Evolutionary conservation across 2,113 vertebrate genomes (phyloP), one percentile per base, ranked within the genome.

Genomic region (Rhinolophus ferrumequinum): DNA sequence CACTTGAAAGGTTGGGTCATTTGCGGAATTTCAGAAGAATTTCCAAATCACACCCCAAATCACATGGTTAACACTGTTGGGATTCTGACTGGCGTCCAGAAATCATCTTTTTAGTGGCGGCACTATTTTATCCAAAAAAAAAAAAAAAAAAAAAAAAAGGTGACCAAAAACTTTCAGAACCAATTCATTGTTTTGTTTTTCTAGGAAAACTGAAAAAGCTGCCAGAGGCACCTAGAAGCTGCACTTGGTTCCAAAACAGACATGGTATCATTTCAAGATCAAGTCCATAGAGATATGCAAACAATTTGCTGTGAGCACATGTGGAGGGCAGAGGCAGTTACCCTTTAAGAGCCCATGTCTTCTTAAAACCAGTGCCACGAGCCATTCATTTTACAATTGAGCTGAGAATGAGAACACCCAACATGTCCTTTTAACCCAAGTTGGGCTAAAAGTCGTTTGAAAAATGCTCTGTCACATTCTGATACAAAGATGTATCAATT

Each of bases 251-350:
- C 66, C 35, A 73, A 80, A 93, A 67, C 11, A 72, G 44, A 58
- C 88, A 15, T 66, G 52, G 76, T 54, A 79, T 21, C 83, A 85
- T 56, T 90, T 88, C 81, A 94, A 93, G 72, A 66, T 73, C 90
- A 95, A 80, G 81, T 26, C 50, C 76, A 58, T 1, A 66, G 8
- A 83, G 47, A 77, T 47, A 72, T 22, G 47, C 41, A 86, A 75
- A 76, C 16, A 82, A 56, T 83, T 64, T 83, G n/a, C 52, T 77
- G 72, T 5, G 3, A 77, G 47, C 54, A 89, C 54, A 28, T 85
- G 3, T 28, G 56, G 33, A 76, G 47, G 47, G 24, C 5, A 82
- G 28, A 58, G 66, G n/a, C 28, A 92, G 22, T 38, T 30, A 13
- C 3, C 2, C 28, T 64, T 41, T 62, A 69, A 67, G 67, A 72